phyloP scores from a whole-genome alignment of 2,113 vertebrate genomes.

The Saimiri boliviensis region DNA sequence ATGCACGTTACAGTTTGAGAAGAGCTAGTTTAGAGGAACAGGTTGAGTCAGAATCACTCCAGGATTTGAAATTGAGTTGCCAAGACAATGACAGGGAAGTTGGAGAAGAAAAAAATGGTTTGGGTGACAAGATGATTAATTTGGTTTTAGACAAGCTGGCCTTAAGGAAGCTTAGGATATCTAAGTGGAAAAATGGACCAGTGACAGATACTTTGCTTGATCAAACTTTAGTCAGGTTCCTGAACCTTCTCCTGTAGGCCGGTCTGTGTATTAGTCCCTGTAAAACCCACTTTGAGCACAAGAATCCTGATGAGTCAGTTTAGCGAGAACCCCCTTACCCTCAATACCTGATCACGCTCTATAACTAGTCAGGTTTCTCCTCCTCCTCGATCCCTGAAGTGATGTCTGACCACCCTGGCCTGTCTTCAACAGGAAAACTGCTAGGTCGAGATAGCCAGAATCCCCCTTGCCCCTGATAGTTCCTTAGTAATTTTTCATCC shows the following conservation, averaged over 20 bases:
- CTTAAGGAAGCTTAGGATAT: neutral
- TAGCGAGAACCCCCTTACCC: neutral
- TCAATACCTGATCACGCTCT: neutral
- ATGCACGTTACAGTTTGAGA: neutral
- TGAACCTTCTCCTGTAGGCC: neutral
- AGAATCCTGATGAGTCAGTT: neutral
- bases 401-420: neutral
- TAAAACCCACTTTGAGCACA: neutral
- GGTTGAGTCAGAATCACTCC: neutral
- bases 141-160: neutral
- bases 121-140: neutral
- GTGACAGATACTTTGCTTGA: neutral
- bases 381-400: no score
- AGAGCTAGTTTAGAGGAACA: neutral
- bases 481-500: neutral
- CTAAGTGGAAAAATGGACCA: neutral
- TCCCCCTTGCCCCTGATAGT: neutral
- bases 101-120: conserved; percentile 4
- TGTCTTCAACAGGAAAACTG: neutral
- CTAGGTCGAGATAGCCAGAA: neutral
- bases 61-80: conserved; percentile 37
- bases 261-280: neutral
- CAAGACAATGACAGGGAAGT: neutral
- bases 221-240: neutral
- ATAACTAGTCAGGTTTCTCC: neutral